These are phyloP conservation scores for Sternotherus odoratus DNA, from an alignment of 2,797 vertebrate genomes.

Conservation along the genomic window DNA sequence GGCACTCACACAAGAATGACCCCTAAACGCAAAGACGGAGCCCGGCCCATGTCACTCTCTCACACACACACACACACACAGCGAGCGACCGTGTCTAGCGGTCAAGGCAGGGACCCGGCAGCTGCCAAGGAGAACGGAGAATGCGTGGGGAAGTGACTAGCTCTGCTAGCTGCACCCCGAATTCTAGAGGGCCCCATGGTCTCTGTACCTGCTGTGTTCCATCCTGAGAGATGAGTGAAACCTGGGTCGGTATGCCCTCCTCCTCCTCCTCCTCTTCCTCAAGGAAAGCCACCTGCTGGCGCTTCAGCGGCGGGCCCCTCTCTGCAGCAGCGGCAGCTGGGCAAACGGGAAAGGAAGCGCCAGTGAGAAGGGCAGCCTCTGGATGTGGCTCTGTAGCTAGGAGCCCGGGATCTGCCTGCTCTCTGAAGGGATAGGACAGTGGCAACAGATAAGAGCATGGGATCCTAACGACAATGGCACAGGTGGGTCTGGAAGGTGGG, in stretches of 20 bases:
- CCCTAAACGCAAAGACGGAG: neutral
- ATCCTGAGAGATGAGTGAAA: slow-evolving; percentile 80
- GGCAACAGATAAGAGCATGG: neutral
- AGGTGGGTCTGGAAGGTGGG: neutral
- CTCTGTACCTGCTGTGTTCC: slow-evolving; percentile 80
- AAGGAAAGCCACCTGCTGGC: slow-evolving; percentile 71
- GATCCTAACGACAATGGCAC: neutral
- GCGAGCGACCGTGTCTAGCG: neutral
- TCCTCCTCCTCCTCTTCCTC: slow-evolving; percentile 78
- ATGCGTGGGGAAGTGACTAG: neutral
- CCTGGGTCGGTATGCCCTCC: slow-evolving; percentile 69
- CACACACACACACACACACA: too few relatives aligned
- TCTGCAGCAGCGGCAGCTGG: slow-evolving; percentile 74
- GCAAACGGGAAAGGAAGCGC: slow-evolving; percentile 29
- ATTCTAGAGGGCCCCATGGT: neutral
- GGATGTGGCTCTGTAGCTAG: neutral
- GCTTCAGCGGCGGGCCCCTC: slow-evolving; percentile 65
- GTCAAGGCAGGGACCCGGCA: neutral
- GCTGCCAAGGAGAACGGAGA: neutral
- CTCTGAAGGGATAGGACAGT: neutral
- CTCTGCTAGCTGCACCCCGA: neutral
- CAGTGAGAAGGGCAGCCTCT: neutral
- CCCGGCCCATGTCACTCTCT: accelerated
- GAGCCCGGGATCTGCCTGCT: neutral
- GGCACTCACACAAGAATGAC: neutral